Percentiles rank a stretch among this genome's conserved stretches.
phyloP scores from a whole-genome alignment of 1,140 invertebrate genomes.

The Paraescarpia echinospica region DNA sequence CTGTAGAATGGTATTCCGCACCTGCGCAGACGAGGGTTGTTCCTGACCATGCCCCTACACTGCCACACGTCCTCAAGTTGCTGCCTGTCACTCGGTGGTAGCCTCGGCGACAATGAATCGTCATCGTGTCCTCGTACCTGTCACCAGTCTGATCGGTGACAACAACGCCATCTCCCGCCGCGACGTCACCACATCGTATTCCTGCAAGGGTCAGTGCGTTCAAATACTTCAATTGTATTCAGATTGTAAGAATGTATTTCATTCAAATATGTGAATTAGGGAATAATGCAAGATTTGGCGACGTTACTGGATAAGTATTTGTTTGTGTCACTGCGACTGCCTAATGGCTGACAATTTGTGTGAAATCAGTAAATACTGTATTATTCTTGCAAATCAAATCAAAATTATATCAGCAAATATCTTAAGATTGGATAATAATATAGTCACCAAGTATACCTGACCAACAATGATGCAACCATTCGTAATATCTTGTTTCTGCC shows the following conservation, averaged over 20 bases:
- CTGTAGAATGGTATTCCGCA: not conserved
- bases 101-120: not conserved
- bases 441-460: no score
- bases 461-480: not conserved
- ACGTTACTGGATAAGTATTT: no score
- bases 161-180: not conserved
- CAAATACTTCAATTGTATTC: no score
- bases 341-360: no score
- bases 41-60: not conserved
- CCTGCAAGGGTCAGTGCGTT: not conserved
- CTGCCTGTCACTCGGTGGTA: not conserved
- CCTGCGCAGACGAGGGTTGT: not conserved
- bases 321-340: no score
- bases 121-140: not conserved
- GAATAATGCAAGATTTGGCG: no score
- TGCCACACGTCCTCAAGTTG: not conserved
- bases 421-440: no score
- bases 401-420: no score
- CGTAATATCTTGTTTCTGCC: not conserved
- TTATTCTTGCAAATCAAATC: no score
- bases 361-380: no score
- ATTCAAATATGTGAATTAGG: no score
- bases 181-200: not conserved
- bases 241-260: no score
- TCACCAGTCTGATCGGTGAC: not conserved